Conservation (phyloP, 2,888 invertebrate genomes). For the Cantharis flavilabris region DNA sequence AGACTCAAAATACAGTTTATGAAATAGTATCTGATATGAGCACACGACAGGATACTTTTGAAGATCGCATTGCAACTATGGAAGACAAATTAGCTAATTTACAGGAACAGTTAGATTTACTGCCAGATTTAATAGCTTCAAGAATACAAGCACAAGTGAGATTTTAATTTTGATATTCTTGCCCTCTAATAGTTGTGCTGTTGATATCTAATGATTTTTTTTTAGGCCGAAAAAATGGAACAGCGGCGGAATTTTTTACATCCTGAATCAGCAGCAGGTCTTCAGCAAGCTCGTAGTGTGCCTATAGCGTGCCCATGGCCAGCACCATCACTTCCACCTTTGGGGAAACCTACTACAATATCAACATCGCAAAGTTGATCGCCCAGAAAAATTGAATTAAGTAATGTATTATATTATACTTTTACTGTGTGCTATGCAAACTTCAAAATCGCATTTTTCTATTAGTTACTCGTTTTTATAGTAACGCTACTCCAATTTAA, state of each 20-base stretch:
- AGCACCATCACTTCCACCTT: slow-evolving; percentile 74
- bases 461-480: not conserved
- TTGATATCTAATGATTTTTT: not conserved
- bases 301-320: slow-evolving; percentile 79
- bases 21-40: slow-evolving; percentile 98
- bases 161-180: not conserved
- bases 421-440: slow-evolving; percentile 41
- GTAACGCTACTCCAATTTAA: not conserved
- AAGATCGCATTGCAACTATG: slow-evolving; percentile 89
- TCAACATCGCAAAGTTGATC: slow-evolving; percentile 52
- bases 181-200: too few relatives aligned
- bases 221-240: slow-evolving; percentile 79
- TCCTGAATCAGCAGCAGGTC: slow-evolving; percentile 79
- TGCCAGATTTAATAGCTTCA: slow-evolving; percentile 79
- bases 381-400: slow-evolving; percentile 16
- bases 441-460: not conserved
- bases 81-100: slow-evolving; percentile 88
- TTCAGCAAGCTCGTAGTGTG: slow-evolving; percentile 55
- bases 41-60: slow-evolving; percentile 88
- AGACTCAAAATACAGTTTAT: slow-evolving; percentile 98
- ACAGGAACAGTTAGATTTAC: slow-evolving; percentile 84
- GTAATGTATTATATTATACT: slow-evolving; percentile 36
- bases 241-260: slow-evolving; percentile 85
- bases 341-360: slow-evolving; percentile 35
- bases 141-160: slow-evolving; percentile 56